These are phyloP conservation scores for Dipodomys merriami DNA, from an alignment of 2,113 vertebrate genomes.

Conservation along the genomic window DNA sequence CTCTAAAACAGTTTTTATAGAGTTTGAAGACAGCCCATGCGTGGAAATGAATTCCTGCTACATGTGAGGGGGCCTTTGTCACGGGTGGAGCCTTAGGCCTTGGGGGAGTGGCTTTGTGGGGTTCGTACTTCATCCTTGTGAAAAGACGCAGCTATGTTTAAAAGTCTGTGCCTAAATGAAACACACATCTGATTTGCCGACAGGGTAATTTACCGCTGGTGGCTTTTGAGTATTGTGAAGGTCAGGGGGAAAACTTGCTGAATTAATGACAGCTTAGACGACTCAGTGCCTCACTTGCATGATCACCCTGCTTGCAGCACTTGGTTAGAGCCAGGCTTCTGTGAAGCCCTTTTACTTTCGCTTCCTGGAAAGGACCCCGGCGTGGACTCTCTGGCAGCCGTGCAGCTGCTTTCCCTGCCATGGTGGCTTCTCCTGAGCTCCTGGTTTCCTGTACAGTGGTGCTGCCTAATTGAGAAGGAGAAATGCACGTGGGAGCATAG, in stretches of 20 bases:
- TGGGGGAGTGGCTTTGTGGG: neutral
- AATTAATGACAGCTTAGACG: conserved; percentile 61
- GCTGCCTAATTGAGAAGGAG: neutral
- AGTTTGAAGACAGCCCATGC: neutral
- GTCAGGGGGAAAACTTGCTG: conserved; percentile 58
- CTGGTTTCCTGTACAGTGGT: neutral
- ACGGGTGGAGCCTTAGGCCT: neutral
- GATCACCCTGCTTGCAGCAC: conserved; percentile 68
- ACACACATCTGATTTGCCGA: neutral
- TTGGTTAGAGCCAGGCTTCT: conserved; percentile 70
- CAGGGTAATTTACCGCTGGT: neutral
- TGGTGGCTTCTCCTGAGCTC: neutral
- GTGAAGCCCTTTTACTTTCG: conserved; percentile 52
- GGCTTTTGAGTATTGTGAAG: conserved; percentile 46
- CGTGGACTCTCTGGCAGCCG: too few species aligned
- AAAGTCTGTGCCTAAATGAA: neutral
- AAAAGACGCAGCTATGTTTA: neutral
- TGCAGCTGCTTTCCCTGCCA: neutral
- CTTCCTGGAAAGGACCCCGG: neutral
- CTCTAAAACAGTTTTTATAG: too few species aligned
- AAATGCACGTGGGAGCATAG: neutral
- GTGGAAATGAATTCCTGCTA: neutral
- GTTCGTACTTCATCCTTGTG: neutral
- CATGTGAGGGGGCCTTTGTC: neutral
- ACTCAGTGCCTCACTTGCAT: conserved; percentile 57